phyloP scores from a whole-genome alignment of 1,140 invertebrate genomes.

The Andrena cerasifolii region DNA sequence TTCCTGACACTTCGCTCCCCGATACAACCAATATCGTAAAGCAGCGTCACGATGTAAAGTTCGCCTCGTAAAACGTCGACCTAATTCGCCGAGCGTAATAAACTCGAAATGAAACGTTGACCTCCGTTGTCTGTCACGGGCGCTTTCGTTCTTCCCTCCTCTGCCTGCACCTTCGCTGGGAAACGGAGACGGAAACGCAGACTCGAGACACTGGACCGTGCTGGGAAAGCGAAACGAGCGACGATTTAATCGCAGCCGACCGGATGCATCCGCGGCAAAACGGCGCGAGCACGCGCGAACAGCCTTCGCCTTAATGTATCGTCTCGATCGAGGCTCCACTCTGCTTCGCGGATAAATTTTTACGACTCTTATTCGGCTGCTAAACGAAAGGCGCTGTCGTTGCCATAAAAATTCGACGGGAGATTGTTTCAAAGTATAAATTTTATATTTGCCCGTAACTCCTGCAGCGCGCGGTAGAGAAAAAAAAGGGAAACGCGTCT shows the following conservation, averaged over 20 bases:
- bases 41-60: slow-evolving; percentile 32
- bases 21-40: slow-evolving; percentile 35
- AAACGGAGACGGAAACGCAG: slow-evolving; percentile 37
- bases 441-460: neutral
- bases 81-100: slow-evolving; percentile 68
- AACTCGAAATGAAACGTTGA: slow-evolving; percentile 65
- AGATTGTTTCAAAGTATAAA: neutral
- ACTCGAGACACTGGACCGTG: slow-evolving; percentile 24
- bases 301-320: too few species aligned
- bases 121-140: neutral
- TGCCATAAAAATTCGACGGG: neutral
- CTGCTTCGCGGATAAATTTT: neutral
- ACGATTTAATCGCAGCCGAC: neutral
- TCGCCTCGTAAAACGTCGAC: slow-evolving; percentile 61
- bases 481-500: neutral
- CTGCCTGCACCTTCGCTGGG: neutral
- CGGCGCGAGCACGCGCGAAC: neutral
- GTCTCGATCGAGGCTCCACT: neutral
- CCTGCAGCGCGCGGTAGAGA: neutral
- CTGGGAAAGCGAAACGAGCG: slow-evolving; percentile 5
- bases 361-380: neutral
- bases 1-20: neutral
- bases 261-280: neutral
- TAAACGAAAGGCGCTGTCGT: neutral
- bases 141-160: neutral